These are phyloP conservation scores for Drosophila sturtevanti DNA, from an alignment of 1,140 invertebrate genomes.

Conservation along the genomic window DNA sequence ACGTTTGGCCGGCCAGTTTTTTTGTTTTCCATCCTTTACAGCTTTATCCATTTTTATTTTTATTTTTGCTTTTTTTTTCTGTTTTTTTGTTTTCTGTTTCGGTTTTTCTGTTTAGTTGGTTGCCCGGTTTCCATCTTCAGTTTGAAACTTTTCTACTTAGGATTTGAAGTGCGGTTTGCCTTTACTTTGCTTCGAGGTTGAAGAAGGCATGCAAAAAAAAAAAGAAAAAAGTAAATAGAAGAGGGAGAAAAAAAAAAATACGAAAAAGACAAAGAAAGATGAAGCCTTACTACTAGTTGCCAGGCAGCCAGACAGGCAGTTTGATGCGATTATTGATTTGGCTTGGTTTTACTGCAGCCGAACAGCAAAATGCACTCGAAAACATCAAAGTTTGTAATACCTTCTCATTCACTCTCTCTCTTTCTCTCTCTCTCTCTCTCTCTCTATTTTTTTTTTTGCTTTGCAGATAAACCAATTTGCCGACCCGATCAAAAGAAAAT, in stretches of 20 bases:
- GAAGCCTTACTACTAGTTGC: background rate
- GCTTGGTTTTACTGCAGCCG: conserved; percentile 19
- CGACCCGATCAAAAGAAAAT: conserved; percentile 89
- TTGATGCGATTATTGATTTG: conserved; percentile 73
- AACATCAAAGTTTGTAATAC: conserved; percentile 51
- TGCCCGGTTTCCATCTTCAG: conserved; percentile 44
- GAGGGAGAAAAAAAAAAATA: conserved; percentile 39
- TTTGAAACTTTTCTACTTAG: conserved; percentile 69
- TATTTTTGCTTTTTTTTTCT: conserved; percentile 31
- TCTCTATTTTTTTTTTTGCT: conserved; percentile 10
- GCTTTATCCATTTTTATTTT: background rate
- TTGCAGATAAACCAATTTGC: conserved; percentile 92
- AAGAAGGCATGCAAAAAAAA: background rate
- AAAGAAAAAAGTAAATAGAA: background rate
- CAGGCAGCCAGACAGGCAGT: background rate
- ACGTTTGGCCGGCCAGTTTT: conserved; percentile 22
- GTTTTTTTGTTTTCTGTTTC: conserved; percentile 25
- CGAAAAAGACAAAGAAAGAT: conserved; percentile 23
- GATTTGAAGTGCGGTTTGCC: conserved; percentile 46
- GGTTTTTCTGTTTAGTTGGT: conserved; percentile 58
- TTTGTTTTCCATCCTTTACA: conserved; percentile 13
- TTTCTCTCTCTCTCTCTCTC: conserved; percentile 3
- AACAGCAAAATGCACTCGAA: conserved; percentile 74
- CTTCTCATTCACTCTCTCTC: conserved; percentile 1
- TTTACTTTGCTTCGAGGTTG: conserved; percentile 1